Evolutionary conservation across 2,113 vertebrate genomes (phyloP).

Genomic region (Caretta caretta): DNA sequence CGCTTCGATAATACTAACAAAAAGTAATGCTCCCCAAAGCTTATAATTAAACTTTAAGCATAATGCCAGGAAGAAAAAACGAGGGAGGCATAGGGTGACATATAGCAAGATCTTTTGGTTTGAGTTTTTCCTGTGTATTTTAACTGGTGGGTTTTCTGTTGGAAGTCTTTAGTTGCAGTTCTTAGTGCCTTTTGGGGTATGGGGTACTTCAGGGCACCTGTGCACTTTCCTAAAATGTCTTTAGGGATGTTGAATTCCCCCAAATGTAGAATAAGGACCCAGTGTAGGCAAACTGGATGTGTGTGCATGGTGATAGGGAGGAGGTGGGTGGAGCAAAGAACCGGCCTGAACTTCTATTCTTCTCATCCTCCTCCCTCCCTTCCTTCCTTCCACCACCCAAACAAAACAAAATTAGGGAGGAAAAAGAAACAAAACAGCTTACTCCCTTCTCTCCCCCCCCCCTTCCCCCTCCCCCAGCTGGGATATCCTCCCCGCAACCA

Average conservation of each 20-base stretch:
- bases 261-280: neutral
- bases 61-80: neutral
- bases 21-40: neutral
- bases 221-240: neutral
- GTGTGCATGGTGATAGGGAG: neutral
- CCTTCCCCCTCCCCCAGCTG: neutral
- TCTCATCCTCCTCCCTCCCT: neutral
- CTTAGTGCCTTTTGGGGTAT: neutral
- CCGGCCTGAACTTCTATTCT: neutral
- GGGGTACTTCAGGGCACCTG: neutral
- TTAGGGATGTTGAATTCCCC: neutral
- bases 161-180: neutral
- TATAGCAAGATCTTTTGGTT: neutral
- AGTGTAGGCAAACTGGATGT: neutral
- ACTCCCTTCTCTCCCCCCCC: neutral
- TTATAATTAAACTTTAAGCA: neutral
- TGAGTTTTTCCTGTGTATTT: neutral
- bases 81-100: accelerated
- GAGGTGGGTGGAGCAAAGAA: neutral
- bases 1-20: neutral
- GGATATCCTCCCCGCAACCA: neutral
- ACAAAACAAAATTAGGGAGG: neutral
- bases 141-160: neutral
- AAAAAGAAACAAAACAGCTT: neutral
- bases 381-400: neutral